Evolutionary conservation across 2,888 invertebrate species (phyloP), one percentile per base, ranked within the genome.

Genomic region (Sceliomorpha sp.): DNA sequence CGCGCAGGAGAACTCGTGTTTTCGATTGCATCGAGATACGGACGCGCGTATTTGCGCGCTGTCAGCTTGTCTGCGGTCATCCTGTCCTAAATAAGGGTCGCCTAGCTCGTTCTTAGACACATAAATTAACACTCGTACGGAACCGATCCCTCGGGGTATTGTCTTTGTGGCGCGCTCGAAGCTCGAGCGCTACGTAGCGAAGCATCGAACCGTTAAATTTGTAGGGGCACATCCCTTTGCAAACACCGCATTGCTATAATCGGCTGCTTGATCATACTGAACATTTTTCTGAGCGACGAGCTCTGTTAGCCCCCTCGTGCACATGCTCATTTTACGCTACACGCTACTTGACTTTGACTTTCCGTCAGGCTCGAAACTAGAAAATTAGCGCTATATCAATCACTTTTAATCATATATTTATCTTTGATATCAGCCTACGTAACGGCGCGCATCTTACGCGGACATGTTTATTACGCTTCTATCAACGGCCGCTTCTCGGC

Each of bases 161-260:
- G 70, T 67, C 70, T 67, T 71, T 67, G 67, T 67, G 62, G 67
- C 67, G 67, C 47, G 58, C 53, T 63, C 62, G 58, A 63, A 67
- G 67, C 62, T 67, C 66, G 62, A 51, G 63, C 63, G 60, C 67
- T 58, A 47, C 32, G 66, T 70, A 62, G 66, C 60, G 58, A 56
- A 51, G 70, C 70, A 70, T 70, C 70, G 70, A 60, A 63, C 62
- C 70, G 70, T 70, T 70, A 70, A 70, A 70, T 70, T 70, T 70
- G 66, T 66, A 70, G 70, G 58, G 66, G 70, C 66, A 70, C 60
- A 70, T 70, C 70, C 70, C 70, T 70, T 70, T 70, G 66, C 70
- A 53, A 20, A 62, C 66, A 58, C 56, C 56, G 70, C 70, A 67
- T 67, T 62, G 58, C 70, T 67, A 60, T 67, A 70, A 70, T 70